phyloP scores from a whole-genome alignment of 1,140 invertebrate species.

The Homarus americanus region DNA sequence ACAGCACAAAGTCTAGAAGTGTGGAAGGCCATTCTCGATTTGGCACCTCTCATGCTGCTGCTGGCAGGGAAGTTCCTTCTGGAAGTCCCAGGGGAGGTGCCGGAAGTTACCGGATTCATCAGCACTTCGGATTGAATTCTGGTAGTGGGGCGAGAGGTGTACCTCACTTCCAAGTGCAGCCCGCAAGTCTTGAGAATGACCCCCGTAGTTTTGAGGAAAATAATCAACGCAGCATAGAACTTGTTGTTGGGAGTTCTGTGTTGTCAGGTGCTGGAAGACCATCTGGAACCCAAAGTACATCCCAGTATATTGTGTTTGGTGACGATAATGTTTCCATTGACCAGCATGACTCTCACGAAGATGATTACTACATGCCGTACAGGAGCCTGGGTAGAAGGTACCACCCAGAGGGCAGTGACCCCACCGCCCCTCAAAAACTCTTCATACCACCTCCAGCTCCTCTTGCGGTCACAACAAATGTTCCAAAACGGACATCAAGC shows the following conservation, averaged over 20 bases:
- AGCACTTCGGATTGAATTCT: neutral
- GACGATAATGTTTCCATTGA: constrained; percentile 31
- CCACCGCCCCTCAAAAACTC: constrained; percentile 12
- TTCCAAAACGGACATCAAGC: neutral
- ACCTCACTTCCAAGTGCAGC: neutral
- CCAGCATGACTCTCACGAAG: constrained; percentile 46
- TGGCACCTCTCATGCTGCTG: neutral
- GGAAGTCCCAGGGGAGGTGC: neutral
- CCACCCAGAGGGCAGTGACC: constrained; percentile 54
- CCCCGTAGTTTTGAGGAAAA: neutral
- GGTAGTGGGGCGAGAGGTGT: neutral
- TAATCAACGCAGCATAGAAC: neutral
- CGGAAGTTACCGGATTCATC: neutral
- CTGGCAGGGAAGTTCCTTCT: too few relatives aligned
- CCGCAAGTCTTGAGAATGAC: neutral
- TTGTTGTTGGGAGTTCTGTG: neutral
- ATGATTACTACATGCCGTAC: neutral
- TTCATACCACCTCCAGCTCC: constrained; percentile 51
- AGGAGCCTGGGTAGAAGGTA: constrained; percentile 63
- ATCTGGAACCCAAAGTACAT: neutral
- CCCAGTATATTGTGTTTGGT: constrained; percentile 25
- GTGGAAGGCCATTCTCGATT: neutral
- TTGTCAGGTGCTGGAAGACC: neutral
- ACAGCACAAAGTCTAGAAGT: neutral
- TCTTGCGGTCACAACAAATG: neutral